phyloP scores from a whole-genome alignment of 2,797 vertebrate species.

The Gymnocypris eckloni region DNA sequence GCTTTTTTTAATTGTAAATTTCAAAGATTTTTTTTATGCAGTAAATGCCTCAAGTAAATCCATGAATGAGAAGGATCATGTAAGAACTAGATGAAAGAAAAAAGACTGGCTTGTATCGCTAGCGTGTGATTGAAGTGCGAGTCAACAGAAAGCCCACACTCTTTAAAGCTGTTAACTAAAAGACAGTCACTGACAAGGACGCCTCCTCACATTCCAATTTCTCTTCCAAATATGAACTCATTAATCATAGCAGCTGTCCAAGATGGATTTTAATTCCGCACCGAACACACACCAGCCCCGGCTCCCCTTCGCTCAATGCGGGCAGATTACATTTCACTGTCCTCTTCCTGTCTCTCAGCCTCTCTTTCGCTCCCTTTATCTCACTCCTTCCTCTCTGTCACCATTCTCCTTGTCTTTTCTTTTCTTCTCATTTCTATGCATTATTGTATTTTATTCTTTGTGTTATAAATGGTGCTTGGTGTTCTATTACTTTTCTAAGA shows the following conservation, averaged over 20 bases:
- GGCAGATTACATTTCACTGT: slow-evolving; percentile 69
- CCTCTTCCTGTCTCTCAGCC: slow-evolving; percentile 50
- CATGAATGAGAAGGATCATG: slow-evolving; percentile 20
- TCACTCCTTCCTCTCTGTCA: slow-evolving; percentile 36
- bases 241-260: slow-evolving; percentile 83
- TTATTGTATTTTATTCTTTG: neutral
- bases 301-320: slow-evolving; percentile 49
- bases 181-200: slow-evolving; percentile 69
- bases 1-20: neutral
- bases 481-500: neutral
- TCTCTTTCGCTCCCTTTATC: slow-evolving; percentile 39
- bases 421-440: slow-evolving; percentile 26
- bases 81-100: neutral
- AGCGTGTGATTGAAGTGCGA: slow-evolving; percentile 63
- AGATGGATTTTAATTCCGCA: slow-evolving; percentile 80
- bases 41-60: neutral
- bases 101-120: neutral
- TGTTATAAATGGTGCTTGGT: neutral
- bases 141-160: slow-evolving; percentile 50
- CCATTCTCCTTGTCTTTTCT: neutral
- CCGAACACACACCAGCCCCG: slow-evolving; percentile 60
- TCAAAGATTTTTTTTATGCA: neutral
- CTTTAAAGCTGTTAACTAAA: slow-evolving; percentile 72
- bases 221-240: slow-evolving; percentile 81
- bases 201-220: slow-evolving; percentile 78